Evolutionary conservation across 1,140 invertebrate species (phyloP), one percentile per base, ranked within the genome.

Genomic region (Trichonephila clavipes): DNA sequence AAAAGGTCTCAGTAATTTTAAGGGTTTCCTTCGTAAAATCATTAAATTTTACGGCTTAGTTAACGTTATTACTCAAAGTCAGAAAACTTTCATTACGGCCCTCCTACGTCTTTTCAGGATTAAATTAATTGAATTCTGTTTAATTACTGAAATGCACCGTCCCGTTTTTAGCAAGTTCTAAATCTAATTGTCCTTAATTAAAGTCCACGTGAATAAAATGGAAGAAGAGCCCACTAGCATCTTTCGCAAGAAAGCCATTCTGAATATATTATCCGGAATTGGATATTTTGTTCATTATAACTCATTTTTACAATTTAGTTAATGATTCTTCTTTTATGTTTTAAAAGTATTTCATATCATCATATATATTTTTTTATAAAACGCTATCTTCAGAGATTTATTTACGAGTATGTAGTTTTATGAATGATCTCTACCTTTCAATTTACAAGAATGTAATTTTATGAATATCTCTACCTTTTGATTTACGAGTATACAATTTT

Each of bases 81-180:
- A 19, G 62, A 64, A 64, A 64, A 21, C 62, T 64, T 64, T 64
- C 62, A 64, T 64, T 64, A 19, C 21, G 21, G 21, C 18, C 62
- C 62, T 64, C 62, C 62, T 64, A 64, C 62, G 18, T 64, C 51
- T 64, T 64, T 64, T 21, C 62, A 64, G 62, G 62, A 64, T 64
- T 64, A 19, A 64, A 64, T 64, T 64, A 64, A 64, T 64, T 64
- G 62, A 64, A 64, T 64, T 64, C 62, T 64, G 62, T 64, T 64
- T 64, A 64, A 64, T 64, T 64, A 64, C 62, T 64, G 62, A 64
- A 21, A 21, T 18, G 62, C 62, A 7, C 21, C 62, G 62, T 64
- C 21, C 62, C 21, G 62, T 64, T 64, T 64, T 64, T 64, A 64
- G 62, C 62, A 64, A 21, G 21, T 64, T 21, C 62, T 19, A 64